These are phyloP conservation scores for Diglossa cyanea DNA, from an alignment of 2,797 vertebrate species.

Conservation along the genomic window DNA sequence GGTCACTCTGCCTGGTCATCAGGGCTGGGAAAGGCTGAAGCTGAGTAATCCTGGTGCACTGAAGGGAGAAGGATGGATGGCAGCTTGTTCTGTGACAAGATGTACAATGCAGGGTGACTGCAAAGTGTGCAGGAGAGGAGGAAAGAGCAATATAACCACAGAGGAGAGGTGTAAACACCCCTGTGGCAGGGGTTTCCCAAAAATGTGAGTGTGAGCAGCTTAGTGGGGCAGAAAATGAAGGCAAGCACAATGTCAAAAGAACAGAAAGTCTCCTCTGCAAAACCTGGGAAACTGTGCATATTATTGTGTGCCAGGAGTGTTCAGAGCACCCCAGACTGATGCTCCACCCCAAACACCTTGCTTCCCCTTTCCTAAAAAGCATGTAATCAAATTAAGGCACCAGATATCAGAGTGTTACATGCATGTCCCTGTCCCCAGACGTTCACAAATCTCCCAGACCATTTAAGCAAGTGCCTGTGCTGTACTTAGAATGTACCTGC, in stretches of 20 bases:
- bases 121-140: neutral
- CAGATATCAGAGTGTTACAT: accelerated
- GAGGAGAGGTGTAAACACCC: neutral
- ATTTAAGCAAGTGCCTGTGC: neutral
- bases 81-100: neutral
- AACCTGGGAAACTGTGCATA: neutral
- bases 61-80: neutral
- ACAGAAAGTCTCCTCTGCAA: neutral
- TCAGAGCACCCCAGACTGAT: neutral
- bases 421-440: neutral
- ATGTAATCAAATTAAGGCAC: neutral
- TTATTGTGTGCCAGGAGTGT: neutral
- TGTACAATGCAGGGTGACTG: neutral
- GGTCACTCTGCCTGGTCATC: accelerated
- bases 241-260: neutral
- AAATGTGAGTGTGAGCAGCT: neutral
- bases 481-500: accelerated
- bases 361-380: neutral
- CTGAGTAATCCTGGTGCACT: neutral
- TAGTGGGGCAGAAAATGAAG: neutral
- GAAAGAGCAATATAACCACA: neutral
- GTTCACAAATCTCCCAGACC: neutral
- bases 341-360: neutral
- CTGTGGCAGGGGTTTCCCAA: neutral
- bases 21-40: neutral